Evolutionary conservation across 2,113 vertebrate genomes (phyloP), one percentile per base, ranked within the genome.

Genomic region (Forbesichthys agassizii): DNA sequence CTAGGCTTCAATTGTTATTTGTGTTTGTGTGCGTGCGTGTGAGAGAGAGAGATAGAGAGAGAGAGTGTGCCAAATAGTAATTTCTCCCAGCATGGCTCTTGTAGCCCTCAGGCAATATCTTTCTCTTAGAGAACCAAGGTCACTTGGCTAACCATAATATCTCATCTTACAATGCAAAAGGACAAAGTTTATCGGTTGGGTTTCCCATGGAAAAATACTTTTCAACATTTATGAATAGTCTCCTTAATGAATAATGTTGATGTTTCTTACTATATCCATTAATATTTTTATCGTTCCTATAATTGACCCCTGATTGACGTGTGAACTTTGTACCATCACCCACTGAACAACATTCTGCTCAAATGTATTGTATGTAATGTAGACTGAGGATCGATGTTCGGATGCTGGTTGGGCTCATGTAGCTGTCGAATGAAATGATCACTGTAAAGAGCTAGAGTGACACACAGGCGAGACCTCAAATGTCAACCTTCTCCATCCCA

Each of bases 81-180:
- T 78, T 66, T 81, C 68, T 87, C 79, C 75, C 84, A 86, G 86
- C 79, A 57, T 79, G 86, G 78, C 63, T 66, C 58, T 16, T 65
- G 59, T 74, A 84, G 76, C 75, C 85, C 81, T 88, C 79, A 64
- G 84, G 84, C 81, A 80, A 74, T 77, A 84, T 80, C 81, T 77
- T 88, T 71, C 84, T 81, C 83, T 71, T 79, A 61, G 9, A 54
- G 71, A 84, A 69, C 80, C 87, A 89, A 89, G 86, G 89, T 90
- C 88, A 86, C 84, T 70, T 71, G 66, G 77, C 66, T 68, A 75
- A 78, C 81, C 75, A 73, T 70, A 58, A 69, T 60, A 79, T 81
- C 84, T 85, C 80, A 85, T 86, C 80, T 84, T 71, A 81, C 68
- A 73, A 75, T 66, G 76, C 73, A 67, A 64, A 66, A 71, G 71